Evolutionary conservation across 2,797 vertebrate species (phyloP).

Genomic region (Allenopithecus nigroviridis): DNA sequence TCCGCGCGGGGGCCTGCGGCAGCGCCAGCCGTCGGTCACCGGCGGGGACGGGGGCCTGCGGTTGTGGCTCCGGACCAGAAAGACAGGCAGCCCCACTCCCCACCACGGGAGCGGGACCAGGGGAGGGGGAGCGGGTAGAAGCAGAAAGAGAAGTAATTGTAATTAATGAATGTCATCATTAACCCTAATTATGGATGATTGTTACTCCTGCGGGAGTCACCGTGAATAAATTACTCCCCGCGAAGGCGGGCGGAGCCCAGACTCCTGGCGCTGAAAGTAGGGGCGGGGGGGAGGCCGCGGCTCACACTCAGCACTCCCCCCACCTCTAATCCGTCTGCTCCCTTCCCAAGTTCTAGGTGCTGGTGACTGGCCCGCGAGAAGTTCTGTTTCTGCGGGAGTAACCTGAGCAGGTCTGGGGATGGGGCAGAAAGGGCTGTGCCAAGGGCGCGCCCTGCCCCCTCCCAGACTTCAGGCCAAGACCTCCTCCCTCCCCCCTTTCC

Average conservation of each 20-base stretch:
- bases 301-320: background rate
- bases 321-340: background rate
- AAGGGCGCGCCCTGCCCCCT: background rate
- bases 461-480: background rate
- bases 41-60: background rate
- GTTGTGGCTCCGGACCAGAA: slow-evolving; percentile 15
- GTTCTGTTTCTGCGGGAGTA: background rate
- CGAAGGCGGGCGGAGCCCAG: slow-evolving; percentile 63
- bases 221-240: slow-evolving; percentile 74
- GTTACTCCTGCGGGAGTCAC: slow-evolving; percentile 73
- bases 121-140: background rate
- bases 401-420: background rate
- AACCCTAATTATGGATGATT: slow-evolving; percentile 74
- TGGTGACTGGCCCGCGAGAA: background rate
- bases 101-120: background rate
- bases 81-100: slow-evolving; percentile 15
- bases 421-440: background rate
- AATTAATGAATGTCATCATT: slow-evolving; percentile 80
- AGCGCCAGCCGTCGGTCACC: background rate
- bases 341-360: slow-evolving; percentile 46
- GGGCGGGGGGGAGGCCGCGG: background rate
- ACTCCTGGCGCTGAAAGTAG: background rate
- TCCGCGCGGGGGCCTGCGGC: slow-evolving; percentile 60
- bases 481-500: background rate
- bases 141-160: slow-evolving; percentile 57